Evolutionary conservation across 2,797 vertebrate genomes (phyloP).

Genomic region (Fringilla coelebs): DNA sequence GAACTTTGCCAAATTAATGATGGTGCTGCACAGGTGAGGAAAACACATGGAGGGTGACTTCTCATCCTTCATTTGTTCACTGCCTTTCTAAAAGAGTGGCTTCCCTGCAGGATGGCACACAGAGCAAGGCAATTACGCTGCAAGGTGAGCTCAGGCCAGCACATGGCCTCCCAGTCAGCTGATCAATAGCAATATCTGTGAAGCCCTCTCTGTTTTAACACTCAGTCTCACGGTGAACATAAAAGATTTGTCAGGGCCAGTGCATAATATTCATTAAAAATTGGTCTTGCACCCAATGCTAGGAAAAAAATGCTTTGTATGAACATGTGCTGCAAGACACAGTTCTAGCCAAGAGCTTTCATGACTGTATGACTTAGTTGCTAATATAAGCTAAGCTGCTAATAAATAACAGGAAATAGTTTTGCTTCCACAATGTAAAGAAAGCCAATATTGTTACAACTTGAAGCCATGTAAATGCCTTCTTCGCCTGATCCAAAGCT

Average conservation of each 20-base stretch:
- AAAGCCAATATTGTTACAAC: background rate
- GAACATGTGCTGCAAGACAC: background rate
- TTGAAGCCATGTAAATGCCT: background rate
- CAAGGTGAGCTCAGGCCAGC: background rate
- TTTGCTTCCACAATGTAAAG: background rate
- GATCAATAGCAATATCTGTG: background rate
- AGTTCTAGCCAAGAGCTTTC: background rate
- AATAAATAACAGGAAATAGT: background rate
- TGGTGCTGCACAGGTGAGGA: background rate
- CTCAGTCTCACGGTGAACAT: background rate
- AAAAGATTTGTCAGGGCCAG: background rate
- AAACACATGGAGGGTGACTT: background rate
- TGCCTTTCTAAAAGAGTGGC: background rate
- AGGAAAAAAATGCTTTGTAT: background rate
- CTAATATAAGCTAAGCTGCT: background rate
- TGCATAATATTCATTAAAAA: background rate
- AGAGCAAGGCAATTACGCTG: rapidly evolving
- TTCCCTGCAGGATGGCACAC: background rate
- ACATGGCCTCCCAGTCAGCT: background rate
- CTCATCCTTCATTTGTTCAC: background rate
- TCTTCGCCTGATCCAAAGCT: background rate
- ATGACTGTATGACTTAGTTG: background rate
- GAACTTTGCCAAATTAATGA: background rate
- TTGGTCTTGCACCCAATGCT: background rate
- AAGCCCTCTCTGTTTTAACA: background rate